Base-by-base conservation (phyloP, 2,888 invertebrate genomes). In the Petrophora chlorosata region DNA sequence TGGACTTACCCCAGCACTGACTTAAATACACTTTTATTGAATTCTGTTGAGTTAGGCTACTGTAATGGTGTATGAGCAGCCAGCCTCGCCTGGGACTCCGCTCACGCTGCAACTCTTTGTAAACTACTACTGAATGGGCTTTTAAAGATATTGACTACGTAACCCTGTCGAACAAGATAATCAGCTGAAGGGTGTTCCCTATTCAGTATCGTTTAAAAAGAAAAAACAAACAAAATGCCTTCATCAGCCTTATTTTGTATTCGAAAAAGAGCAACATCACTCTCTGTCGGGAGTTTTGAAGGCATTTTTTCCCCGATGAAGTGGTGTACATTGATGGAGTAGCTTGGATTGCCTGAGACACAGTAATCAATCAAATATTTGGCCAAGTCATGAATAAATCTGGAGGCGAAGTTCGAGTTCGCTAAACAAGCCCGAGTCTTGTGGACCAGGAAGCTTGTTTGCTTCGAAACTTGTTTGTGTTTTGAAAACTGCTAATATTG, bases 311-410 rank as follows among this genome's bases (percentile, higher is more conserved):
- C n/a, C 75, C 69, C 82, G 82, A 86, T 85, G 82, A 85, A 86
- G 86, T 81, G 77, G 77, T 79, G 73, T 67, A 78, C 77, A 82
- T 85, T 86, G 82, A 85, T 85, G 79, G 79, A 71, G 61, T 65
- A 67, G 71, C 65, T 34, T 70, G 73, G 75, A 84, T 83, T 85
- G 83, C 79, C 79, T 73, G 50, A 79, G 86, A 84, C 80, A 71
- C 62, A 67, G 79, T 79, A 77, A 89, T 89, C 88, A 88, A 89
- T 89, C 88, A 89, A 87, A 86, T 85, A 85, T 86, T 79, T 76
- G 79, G 79, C 73, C 61, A 76, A 83, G 82, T 86, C 86, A 86
- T 83, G 84, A 85, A 85, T 85, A 85, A 85, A 85, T 84, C 80
- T 75, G 64, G 67, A 59, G 56, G 26, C 65, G 71, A 70, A 79